Percentiles rank a stretch among this genome's conserved stretches.
Evolutionary conservation across 2,113 vertebrate species (phyloP).

Genomic region (Rissa tridactyla): DNA sequence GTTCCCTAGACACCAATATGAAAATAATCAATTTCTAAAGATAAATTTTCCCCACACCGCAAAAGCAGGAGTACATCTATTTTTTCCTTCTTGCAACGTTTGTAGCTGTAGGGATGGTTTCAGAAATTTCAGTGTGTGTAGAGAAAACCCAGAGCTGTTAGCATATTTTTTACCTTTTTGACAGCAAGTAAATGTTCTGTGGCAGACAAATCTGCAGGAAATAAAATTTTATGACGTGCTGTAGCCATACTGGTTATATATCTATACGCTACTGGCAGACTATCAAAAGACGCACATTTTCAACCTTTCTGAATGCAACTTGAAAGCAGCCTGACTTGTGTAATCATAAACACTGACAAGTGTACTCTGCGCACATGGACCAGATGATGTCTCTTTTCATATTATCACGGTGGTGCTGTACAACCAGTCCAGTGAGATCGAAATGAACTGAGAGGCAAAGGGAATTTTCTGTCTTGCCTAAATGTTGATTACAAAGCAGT

Average conservation of each 20-base stretch:
- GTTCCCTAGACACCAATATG: conserved; percentile 40
- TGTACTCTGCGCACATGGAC: not conserved
- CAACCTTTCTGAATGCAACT: conserved; percentile 11
- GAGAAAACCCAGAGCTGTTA: conserved; percentile 44
- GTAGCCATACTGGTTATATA: conserved; percentile 30
- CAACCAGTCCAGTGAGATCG: not conserved
- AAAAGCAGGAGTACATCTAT: conserved; percentile 37
- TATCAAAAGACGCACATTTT: conserved; percentile 46
- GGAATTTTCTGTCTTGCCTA: not conserved
- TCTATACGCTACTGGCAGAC: conserved; percentile 51
- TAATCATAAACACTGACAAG: conserved; percentile 49
- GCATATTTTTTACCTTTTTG: conserved; percentile 59
- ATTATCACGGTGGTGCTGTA: not conserved
- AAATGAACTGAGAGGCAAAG: not conserved
- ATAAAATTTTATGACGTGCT: conserved; percentile 64
- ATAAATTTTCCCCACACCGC: conserved; percentile 8
- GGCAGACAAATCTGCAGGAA: conserved; percentile 69
- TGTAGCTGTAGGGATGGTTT: conserved; percentile 31
- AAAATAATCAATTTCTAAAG: conserved; percentile 58
- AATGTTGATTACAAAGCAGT: not conserved
- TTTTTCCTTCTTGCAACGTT: not conserved
- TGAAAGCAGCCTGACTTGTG: conserved; percentile 60
- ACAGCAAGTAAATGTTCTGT: conserved; percentile 68
- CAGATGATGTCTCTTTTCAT: conserved; percentile 12
- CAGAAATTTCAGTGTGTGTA: conserved; percentile 35